Evolutionary conservation across 2,888 invertebrate species (phyloP).

Genomic region (Cephonodes hylas): DNA sequence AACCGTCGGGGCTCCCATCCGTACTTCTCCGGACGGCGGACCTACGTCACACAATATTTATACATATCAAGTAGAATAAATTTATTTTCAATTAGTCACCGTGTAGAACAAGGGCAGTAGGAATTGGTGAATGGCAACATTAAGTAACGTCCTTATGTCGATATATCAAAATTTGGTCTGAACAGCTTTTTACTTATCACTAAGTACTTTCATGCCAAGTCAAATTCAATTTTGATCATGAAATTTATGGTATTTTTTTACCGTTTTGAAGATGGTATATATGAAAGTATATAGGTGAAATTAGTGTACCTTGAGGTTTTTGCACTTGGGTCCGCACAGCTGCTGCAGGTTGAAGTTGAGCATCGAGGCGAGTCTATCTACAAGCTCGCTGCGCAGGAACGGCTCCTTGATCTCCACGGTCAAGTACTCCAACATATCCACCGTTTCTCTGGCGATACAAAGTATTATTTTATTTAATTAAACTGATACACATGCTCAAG

Average conservation of each 20-base stretch:
- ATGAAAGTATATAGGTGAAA: too few relatives aligned
- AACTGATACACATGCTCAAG: too few relatives aligned
- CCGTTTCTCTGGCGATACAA: slow-evolving; percentile 88
- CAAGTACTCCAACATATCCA: slow-evolving; percentile 98
- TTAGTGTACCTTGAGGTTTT: slow-evolving; percentile 86
- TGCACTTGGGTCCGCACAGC: slow-evolving; percentile 97
- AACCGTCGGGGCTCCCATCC: slow-evolving; percentile 98
- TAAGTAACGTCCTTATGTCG: too few relatives aligned
- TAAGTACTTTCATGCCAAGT: too few relatives aligned
- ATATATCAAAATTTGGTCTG: too few relatives aligned
- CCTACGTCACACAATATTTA: slow-evolving; percentile 74
- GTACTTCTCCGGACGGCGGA: slow-evolving; percentile 95
- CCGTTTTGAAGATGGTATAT: not conserved
- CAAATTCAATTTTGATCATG: too few relatives aligned
- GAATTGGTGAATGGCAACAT: too few relatives aligned
- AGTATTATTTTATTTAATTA: not conserved
- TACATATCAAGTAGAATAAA: too few relatives aligned
- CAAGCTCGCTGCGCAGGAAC: slow-evolving; percentile 95
- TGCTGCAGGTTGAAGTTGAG: slow-evolving; percentile 98
- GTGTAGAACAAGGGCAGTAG: too few relatives aligned
- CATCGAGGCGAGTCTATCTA: slow-evolving; percentile 97
- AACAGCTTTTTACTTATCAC: too few relatives aligned
- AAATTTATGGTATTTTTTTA: too few relatives aligned
- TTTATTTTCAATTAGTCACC: too few relatives aligned
- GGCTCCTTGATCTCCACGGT: slow-evolving; percentile 97